phyloP scores from a whole-genome alignment of 2,113 vertebrate species.

The Acrocephalus arundinaceus region DNA sequence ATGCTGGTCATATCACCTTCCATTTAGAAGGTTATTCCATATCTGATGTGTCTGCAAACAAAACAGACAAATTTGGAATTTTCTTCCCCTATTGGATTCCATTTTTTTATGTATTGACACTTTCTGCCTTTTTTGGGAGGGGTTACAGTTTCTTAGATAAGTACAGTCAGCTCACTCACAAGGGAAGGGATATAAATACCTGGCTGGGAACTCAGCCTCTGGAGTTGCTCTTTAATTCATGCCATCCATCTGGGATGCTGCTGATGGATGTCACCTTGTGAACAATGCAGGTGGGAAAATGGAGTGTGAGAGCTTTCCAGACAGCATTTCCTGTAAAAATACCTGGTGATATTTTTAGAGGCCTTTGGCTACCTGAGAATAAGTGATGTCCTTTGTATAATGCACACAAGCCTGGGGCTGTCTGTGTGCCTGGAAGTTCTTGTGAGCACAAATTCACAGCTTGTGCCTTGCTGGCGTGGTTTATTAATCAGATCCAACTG shows the following conservation, averaged over 20 bases:
- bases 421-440: neutral
- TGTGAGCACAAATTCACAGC: neutral
- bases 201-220: slow-evolving; percentile 4
- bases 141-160: neutral
- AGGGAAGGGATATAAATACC: slow-evolving; percentile 39
- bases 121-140: neutral
- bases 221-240: slow-evolving; percentile 42
- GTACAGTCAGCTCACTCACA: neutral
- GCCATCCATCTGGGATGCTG: slow-evolving; percentile 29
- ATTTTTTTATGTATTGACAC: neutral
- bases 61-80: neutral
- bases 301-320: neutral
- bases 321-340: neutral
- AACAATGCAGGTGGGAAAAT: slow-evolving; percentile 1
- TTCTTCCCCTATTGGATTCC: neutral
- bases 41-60: neutral
- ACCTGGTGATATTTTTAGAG: neutral
- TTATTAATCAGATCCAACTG: slow-evolving; percentile 16
- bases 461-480: neutral
- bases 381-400: neutral
- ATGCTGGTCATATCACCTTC: neutral
- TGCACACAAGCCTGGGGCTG: neutral
- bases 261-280: slow-evolving; percentile 25
- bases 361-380: neutral
- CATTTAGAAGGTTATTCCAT: neutral